Base-by-base conservation (phyloP, 2,797 vertebrate genomes). In the Coregonus ussuriensis region DNA sequence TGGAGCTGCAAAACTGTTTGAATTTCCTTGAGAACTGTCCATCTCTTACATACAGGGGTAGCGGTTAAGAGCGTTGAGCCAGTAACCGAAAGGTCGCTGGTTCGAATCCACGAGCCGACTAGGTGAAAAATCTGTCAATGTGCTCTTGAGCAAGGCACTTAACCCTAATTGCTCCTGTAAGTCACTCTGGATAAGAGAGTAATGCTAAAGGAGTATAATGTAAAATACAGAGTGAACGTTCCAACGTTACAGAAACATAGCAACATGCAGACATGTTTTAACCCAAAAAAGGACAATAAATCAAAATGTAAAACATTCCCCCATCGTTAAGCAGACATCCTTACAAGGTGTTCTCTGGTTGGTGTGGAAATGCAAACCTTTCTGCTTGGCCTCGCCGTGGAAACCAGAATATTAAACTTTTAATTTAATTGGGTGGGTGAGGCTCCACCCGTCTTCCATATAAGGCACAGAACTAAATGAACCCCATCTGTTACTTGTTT, bases 391-490 rank as follows among this genome's bases (percentile, higher is more conserved):
- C 84, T 83, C 81, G 77, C 51, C 1, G 5, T 59, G 31, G 77
- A 68, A 83, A 79, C 81, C 79, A 16, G 53, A 89, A 84, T 88
- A 90, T 88, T 89, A 88, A 90, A 91, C 84, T 88, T 47, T 87
- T 47, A 47, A 91, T 91, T 91, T 92, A 81, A 91, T 88, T 88
- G 84, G 88, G 88, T 91, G 83, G 85, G 85, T 88, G 88, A 91
- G 91, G 88, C 87, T 87, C 90, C 86, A 77, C 90, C 92, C 91
- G 91, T 94, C 95, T 96, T 97, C 95, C 95, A 97, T 93, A 88
- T 98, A 99, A 99, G 97, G 96, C 97, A 97, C 97, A 96, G 95
- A 96, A 98, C 96, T 96, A 97, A 97, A 95, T 91, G 95, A 97
- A 96, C 93, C 94, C 95, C 94, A 47, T 47, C 41, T 11, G 0